Percentiles rank a stretch among this genome's conserved stretches.
Conservation (phyloP, 2,797 vertebrate species). For the Molothrus ater region DNA sequence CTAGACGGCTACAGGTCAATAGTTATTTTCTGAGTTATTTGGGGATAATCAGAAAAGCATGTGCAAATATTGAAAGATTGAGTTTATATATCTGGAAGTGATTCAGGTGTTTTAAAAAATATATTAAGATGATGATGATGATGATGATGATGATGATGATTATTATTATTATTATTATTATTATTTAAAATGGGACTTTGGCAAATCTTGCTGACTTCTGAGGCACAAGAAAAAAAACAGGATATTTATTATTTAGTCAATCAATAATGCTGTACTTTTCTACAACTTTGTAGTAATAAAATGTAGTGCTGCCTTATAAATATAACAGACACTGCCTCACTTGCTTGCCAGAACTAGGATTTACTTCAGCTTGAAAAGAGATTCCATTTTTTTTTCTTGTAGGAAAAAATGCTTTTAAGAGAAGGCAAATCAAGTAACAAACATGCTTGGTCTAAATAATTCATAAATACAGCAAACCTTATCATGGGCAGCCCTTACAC, state of each 20-base stretch:
- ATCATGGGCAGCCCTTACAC: background rate
- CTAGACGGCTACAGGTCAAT: constrained; percentile 59
- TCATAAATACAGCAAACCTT: background rate
- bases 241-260: background rate
- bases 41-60: constrained; percentile 59
- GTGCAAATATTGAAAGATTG: constrained; percentile 59
- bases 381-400: background rate
- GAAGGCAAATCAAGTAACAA: background rate
- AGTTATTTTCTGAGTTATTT: constrained; percentile 71
- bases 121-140: background rate
- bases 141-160: too few species aligned
- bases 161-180: background rate
- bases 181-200: background rate
- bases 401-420: background rate
- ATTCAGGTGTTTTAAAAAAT: constrained; percentile 7
- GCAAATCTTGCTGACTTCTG: constrained; percentile 3
- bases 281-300: constrained; percentile 1
- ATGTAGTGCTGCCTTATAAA: background rate
- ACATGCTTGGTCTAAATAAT: background rate
- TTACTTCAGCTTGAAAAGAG: background rate
- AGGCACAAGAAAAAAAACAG: background rate
- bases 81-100: constrained; percentile 10
- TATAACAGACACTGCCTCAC: background rate
- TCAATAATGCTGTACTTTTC: background rate
- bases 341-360: constrained; percentile 6